A percentile compares a stretch with the other conserved stretches of the same genome.
These are phyloP conservation scores for Macrochelys suwanniensis DNA, from an alignment of 2,797 vertebrate species.

Conservation along the genomic window DNA sequence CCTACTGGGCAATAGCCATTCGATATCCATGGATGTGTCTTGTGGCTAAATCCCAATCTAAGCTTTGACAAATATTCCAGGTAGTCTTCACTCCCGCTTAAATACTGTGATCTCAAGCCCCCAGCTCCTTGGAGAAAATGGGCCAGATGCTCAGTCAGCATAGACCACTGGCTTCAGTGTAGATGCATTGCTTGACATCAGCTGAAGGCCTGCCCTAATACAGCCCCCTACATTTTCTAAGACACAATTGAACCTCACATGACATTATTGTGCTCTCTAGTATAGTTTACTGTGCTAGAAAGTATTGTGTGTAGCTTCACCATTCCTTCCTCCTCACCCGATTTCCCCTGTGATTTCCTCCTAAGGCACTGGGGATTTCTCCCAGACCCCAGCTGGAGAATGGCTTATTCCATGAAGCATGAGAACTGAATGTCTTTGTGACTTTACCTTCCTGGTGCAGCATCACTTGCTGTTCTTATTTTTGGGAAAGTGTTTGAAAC, in stretches of 20 bases:
- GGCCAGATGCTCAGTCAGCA: neutral
- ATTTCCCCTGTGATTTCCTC: neutral
- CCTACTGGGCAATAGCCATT: neutral
- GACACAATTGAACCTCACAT: accelerated
- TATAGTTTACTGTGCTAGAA: neutral
- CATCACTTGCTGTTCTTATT: neutral
- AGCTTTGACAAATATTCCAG: neutral
- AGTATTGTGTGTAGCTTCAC: accelerated
- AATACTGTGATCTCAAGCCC: accelerated
- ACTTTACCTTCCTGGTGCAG: neutral
- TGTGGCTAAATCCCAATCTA: neutral
- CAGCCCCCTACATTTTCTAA: neutral
- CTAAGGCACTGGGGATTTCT: neutral
- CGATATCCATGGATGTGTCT: neutral
- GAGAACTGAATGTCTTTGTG: neutral
- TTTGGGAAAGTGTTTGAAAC: neutral
- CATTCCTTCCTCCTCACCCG: accelerated
- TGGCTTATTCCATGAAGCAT: no score
- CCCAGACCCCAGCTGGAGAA: neutral
- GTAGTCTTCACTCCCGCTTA: accelerated
- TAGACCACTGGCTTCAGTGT: accelerated
- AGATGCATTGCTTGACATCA: neutral
- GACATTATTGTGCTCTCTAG: neutral
- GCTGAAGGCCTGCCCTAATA: neutral
- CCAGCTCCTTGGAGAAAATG: neutral